phyloP scores from a whole-genome alignment of 2,888 invertebrate genomes.

The Boloria euphrosyne region DNA sequence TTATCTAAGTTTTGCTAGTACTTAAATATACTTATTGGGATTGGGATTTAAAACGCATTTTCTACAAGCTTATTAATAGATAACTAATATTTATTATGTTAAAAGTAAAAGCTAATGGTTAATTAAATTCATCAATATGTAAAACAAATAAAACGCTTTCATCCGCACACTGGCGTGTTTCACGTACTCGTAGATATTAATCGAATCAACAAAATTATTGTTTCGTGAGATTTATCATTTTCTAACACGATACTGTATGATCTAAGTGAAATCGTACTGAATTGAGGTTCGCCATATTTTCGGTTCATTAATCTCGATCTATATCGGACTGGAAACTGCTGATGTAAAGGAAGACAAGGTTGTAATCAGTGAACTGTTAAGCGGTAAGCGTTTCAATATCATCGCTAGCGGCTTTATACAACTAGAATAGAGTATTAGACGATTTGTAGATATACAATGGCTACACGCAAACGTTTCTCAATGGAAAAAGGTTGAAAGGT shows the following conservation, averaged over 20 bases:
- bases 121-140: neutral
- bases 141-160: slow-evolving; percentile 34
- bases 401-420: slow-evolving; percentile 45
- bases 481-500: slow-evolving; percentile 71
- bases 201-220: slow-evolving; percentile 55
- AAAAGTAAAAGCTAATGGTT: too few relatives aligned
- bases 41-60: too few relatives aligned
- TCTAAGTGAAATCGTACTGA: slow-evolving; percentile 70
- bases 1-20: too few relatives aligned
- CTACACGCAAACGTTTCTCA: slow-evolving; percentile 56
- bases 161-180: slow-evolving; percentile 41
- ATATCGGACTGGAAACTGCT: slow-evolving; percentile 63
- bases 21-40: too few relatives aligned
- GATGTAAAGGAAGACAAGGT: slow-evolving; percentile 69
- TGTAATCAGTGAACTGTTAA: slow-evolving; percentile 65
- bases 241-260: slow-evolving; percentile 51
- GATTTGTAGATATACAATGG: slow-evolving; percentile 51
- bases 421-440: slow-evolving; percentile 30
- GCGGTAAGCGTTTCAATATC: slow-evolving; percentile 61
- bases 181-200: slow-evolving; percentile 36
- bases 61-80: too few relatives aligned
- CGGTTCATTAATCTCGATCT: slow-evolving; percentile 66
- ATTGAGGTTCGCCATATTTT: slow-evolving; percentile 59
- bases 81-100: too few relatives aligned
- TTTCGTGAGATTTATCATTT: slow-evolving; percentile 59